These are phyloP conservation scores for Euleptes europaea DNA, from an alignment of 2,113 vertebrate genomes.

Conservation along the genomic window DNA sequence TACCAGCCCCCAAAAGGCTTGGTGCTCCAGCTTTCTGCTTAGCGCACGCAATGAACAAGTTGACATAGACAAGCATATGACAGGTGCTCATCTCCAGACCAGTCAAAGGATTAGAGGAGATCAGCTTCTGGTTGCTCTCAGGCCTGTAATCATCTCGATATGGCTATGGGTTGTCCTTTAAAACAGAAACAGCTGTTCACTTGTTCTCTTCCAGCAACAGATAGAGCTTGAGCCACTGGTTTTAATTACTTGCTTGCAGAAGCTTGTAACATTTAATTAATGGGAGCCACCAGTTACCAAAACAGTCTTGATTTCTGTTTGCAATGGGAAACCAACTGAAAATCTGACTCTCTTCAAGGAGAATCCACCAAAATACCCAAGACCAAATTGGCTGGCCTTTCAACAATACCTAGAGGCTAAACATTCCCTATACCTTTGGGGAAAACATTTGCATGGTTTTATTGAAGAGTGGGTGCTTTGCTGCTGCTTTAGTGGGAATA, in stretches of 20 bases:
- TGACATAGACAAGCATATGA: too few relatives aligned
- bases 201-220: not conserved
- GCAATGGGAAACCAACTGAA: not conserved
- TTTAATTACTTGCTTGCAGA: not conserved
- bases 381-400: not conserved
- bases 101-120: not conserved
- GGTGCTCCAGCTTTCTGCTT: too few relatives aligned
- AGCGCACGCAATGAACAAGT: too few relatives aligned
- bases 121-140: not conserved
- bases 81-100: not conserved
- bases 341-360: not conserved
- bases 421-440: constrained; percentile 14
- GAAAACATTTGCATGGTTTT: not conserved
- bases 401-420: constrained; percentile 17
- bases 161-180: not conserved
- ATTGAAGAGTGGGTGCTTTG: constrained; percentile 26
- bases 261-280: not conserved
- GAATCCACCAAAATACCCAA: not conserved
- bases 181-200: not conserved
- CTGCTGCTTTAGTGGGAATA: constrained; percentile 32
- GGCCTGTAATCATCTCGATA: not conserved
- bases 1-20: too few relatives aligned
- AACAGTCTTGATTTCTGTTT: not conserved
- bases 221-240: not conserved
- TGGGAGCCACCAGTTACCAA: not conserved